phyloP scores from a whole-genome alignment of 2,797 vertebrate genomes.

The Siniperca scherzeri region DNA sequence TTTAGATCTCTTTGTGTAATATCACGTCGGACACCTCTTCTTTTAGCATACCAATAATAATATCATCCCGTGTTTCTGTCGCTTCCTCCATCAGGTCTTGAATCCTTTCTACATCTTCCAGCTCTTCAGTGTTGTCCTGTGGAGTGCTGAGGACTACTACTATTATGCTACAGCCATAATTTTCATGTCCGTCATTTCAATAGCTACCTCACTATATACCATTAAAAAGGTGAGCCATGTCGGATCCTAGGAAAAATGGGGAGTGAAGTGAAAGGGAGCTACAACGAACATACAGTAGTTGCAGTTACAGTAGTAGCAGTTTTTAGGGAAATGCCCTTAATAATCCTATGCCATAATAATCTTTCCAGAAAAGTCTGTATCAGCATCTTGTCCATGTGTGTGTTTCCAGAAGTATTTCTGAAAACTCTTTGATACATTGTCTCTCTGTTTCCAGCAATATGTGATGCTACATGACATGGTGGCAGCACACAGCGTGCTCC shows the following conservation, averaged over 20 bases:
- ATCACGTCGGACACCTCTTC: neutral
- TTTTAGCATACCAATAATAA: neutral
- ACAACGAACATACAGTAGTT: neutral
- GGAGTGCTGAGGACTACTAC: constrained; percentile 93
- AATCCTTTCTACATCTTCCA: constrained; percentile 99
- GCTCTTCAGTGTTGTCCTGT: constrained; percentile 96
- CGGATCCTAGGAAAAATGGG: neutral
- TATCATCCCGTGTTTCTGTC: neutral
- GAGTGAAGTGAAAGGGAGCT: neutral
- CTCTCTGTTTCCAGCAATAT: constrained; percentile 90
- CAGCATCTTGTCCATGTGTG: neutral
- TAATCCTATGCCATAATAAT: neutral
- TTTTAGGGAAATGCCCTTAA: neutral
- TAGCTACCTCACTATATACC: constrained; percentile 95
- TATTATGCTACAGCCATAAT: constrained; percentile 95
- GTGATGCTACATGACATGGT: constrained; percentile 97
- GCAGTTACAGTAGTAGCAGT: neutral
- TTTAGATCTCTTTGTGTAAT: neutral
- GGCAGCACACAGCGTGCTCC: constrained; percentile 91
- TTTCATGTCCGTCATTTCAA: constrained; percentile 95
- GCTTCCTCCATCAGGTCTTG: constrained; percentile 88
- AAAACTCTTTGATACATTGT: neutral
- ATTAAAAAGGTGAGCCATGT: constrained; percentile 92
- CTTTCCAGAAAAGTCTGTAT: neutral
- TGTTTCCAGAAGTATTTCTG: neutral